Percentiles rank a stretch among this genome's conserved stretches.
Evolutionary conservation across 1,140 invertebrate species (phyloP).

Genomic region (Bombus fervidus): DNA sequence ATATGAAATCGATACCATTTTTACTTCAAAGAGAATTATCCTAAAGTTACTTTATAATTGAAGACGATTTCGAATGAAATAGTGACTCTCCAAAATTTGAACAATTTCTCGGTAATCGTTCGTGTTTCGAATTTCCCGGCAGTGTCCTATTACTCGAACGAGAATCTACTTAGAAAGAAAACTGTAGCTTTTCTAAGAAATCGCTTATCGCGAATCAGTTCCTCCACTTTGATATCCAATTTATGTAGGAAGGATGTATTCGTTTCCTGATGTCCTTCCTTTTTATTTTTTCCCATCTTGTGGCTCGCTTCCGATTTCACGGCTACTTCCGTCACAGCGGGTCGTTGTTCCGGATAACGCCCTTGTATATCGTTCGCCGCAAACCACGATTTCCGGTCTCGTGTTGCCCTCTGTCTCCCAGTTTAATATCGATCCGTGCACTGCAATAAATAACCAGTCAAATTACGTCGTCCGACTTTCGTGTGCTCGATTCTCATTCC

Average conservation of each 20-base stretch:
- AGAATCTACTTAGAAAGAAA: not conserved
- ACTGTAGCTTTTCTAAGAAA: not conserved
- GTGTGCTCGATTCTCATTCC: not conserved
- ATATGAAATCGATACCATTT: not conserved
- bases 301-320: not conserved
- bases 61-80: not conserved
- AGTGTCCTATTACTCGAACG: not conserved
- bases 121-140: not conserved
- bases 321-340: slow-evolving; percentile 12
- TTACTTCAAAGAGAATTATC: not conserved
- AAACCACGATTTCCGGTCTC: slow-evolving; percentile 42
- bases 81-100: not conserved
- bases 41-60: not conserved
- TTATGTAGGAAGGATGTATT: not conserved
- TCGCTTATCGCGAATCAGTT: not conserved
- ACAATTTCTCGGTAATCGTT: not conserved
- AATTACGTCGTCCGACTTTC: slow-evolving; percentile 7
- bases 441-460: slow-evolving; percentile 20
- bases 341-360: slow-evolving; percentile 18
- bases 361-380: slow-evolving; percentile 22
- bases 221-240: not conserved
- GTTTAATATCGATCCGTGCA: slow-evolving; percentile 37
- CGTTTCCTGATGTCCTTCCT: not conserved
- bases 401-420: slow-evolving; percentile 9
- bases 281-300: not conserved